Conservation (phyloP, 2,888 invertebrate genomes). For the Poecilobothrus nobilitatus region DNA sequence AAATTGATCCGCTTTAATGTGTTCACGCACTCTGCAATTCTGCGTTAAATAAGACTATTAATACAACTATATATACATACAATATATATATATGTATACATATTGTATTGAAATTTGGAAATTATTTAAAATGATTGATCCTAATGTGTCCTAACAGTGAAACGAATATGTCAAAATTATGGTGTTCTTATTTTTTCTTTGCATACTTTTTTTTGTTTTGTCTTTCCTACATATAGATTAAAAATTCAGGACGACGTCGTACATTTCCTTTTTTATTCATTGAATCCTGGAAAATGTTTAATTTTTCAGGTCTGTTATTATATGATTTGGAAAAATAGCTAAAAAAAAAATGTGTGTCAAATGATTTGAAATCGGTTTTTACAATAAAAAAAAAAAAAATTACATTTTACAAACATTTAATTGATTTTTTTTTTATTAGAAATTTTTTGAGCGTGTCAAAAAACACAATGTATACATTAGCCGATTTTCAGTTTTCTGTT, state of each 20-base stretch:
- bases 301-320: no score
- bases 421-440: background rate
- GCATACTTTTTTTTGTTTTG: background rate
- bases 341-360: background rate
- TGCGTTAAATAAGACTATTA: no score
- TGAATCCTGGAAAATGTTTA: background rate
- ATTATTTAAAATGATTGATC: background rate
- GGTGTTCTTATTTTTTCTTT: background rate
- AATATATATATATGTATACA: no score
- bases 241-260: background rate
- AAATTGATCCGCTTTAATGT: background rate
- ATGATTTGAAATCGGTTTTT: background rate
- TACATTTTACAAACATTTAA: background rate
- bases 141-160: slow-evolving; percentile 3
- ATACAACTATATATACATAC: no score
- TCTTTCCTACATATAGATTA: background rate
- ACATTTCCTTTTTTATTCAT: background rate
- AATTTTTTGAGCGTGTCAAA: background rate
- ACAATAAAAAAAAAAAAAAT: background rate
- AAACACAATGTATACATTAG: background rate
- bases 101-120: no score
- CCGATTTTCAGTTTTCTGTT: background rate
- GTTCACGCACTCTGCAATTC: background rate
- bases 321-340: no score
- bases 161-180: slow-evolving; percentile 6